Percentiles rank a stretch among this genome's conserved stretches.
phyloP scores from a whole-genome alignment of 2,888 invertebrate genomes.

The Dicyrtomina minuta region DNA sequence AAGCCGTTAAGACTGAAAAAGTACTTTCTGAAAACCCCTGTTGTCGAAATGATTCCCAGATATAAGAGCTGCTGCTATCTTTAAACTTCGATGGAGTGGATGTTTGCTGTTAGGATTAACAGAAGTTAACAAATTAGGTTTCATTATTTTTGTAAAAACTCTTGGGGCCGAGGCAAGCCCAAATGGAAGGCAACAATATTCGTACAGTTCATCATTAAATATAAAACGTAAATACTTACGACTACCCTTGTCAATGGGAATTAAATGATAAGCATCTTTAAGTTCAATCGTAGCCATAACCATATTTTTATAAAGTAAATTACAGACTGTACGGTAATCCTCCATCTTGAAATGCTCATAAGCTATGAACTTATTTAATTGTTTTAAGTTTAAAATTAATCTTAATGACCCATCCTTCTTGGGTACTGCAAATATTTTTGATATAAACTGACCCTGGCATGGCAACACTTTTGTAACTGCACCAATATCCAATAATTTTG shows the following conservation, averaged over 20 bases:
- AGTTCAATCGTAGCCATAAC: constrained; percentile 32
- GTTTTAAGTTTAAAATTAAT: constrained; percentile 37
- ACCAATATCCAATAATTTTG: background rate
- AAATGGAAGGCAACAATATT: constrained; percentile 32
- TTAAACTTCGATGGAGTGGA: background rate
- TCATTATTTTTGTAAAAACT: too few species aligned
- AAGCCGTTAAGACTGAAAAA: background rate
- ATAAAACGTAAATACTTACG: constrained; percentile 31
- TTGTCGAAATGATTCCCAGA: background rate
- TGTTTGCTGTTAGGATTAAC: background rate
- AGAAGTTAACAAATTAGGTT: constrained; percentile 17
- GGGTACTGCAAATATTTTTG: constrained; percentile 32
- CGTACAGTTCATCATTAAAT: constrained; percentile 17
- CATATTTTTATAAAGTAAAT: background rate
- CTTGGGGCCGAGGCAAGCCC: constrained; percentile 32
- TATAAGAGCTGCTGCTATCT: constrained; percentile 1
- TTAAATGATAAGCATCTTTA: constrained; percentile 32
- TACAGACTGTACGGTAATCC: constrained; percentile 28
- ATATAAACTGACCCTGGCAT: constrained; percentile 23
- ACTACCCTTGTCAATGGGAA: constrained; percentile 11
- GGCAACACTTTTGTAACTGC: background rate
- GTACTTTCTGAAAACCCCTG: background rate
- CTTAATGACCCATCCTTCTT: constrained; percentile 24
- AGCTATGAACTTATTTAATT: constrained; percentile 26
- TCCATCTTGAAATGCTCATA: constrained; percentile 39